Base-by-base conservation (phyloP, 1,140 invertebrate genomes). In the Calycopis cecrops region DNA sequence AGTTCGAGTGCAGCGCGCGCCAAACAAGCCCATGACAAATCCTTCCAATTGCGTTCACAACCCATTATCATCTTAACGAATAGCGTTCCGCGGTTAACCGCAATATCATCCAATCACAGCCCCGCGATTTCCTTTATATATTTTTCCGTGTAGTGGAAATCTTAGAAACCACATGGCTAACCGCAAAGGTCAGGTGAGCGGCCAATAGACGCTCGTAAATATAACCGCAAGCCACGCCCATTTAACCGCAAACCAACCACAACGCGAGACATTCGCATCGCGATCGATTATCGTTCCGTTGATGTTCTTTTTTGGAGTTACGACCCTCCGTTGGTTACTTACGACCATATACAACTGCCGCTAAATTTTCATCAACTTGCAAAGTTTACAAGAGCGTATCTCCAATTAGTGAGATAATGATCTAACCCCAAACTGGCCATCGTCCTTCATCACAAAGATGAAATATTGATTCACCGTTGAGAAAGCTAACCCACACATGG, bases 131-230 rank as follows among this genome's bases (percentile, higher is more conserved):
- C 74, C 69, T 69, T 68, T 77, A 83, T 76, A 61, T 81, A 85
- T 87, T 87, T 87, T 87, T 87, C 81, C 80, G 57, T 63, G 57
- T 79, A 75, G 79, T 83, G 83, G 81, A 87, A 87, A 87, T 87
- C 84, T 87, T 85, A 84, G 81, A 84, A 86, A 85, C 84, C 84
- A 59, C 83, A 87, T 60, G 65, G 67, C 75, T 80, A 85, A 87
- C 84, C 84, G 65, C 84, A 85, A 87, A 85, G 77, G 79, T 82
- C 81, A 85, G 76, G 76, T 84, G 68, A 84, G 82, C 76, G 76
- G 65, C 84, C 84, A 87, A 87, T 87, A 51, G 70, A 49, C 69
- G 69, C 53, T 73, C 69, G 76, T 83, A 83, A 85, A 85, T 85
- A 74, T 79, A 74, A 85, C 84, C 84, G 55, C 84, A 84, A 78